Evolutionary conservation across 1,140 invertebrate genomes (phyloP).

Genomic region (Caenorhabditis elegans): DNA sequence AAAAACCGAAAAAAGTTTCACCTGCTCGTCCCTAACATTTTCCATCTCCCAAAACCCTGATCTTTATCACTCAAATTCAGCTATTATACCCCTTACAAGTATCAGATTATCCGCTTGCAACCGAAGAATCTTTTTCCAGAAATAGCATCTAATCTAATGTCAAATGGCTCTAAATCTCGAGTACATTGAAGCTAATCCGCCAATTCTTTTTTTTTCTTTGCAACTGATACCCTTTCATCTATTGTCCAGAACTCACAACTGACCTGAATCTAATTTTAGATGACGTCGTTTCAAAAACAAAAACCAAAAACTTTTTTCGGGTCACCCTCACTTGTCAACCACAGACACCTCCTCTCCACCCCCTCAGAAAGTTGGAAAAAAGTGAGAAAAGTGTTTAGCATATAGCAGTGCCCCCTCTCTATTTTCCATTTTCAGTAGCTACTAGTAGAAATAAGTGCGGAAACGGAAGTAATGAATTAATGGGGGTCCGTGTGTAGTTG

Average conservation of each 20-base stretch:
- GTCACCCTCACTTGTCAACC: conserved; percentile 12
- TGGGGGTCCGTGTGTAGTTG: too few species aligned
- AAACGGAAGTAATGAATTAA: conserved; percentile 12
- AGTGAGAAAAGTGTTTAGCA: background rate
- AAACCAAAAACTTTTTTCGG: background rate
- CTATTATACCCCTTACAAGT: background rate
- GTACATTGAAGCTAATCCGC: background rate
- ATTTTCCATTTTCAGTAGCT: background rate
- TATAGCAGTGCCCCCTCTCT: background rate
- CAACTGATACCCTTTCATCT: too few species aligned
- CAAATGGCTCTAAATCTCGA: background rate
- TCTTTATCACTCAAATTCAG: background rate
- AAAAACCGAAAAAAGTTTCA: background rate
- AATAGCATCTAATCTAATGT: background rate
- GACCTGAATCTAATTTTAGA: background rate
- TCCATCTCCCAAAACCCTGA: background rate
- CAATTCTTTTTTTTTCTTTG: too few species aligned
- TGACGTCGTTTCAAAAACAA: background rate
- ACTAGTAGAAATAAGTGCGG: background rate
- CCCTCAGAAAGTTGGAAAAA: background rate
- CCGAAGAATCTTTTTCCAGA: background rate
- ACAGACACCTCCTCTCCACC: background rate
- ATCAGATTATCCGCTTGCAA: background rate
- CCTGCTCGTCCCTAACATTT: background rate
- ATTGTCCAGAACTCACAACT: too few species aligned